These are phyloP conservation scores for Aplidium turbinatum DNA, from an alignment of 23 tunicate genomes.

Conservation along the genomic window DNA sequence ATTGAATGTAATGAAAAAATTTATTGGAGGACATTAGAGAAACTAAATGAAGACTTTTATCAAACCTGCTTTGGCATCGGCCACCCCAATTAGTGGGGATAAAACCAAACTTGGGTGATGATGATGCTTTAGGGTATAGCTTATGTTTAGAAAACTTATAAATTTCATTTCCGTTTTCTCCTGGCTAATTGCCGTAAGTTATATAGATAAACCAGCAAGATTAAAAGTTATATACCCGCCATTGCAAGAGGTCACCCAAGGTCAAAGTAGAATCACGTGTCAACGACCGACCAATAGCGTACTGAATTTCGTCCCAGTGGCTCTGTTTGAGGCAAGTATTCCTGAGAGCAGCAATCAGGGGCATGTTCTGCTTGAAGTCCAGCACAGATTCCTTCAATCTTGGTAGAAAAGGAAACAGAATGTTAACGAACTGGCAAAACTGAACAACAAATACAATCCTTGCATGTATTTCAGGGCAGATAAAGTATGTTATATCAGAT, in stretches of 20 bases:
- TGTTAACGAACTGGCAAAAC: too few species aligned
- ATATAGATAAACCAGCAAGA: neutral
- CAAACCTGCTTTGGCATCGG: too few species aligned
- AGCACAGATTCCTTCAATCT: constrained; percentile 74
- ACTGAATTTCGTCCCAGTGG: constrained; percentile 96
- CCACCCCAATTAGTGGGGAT: too few species aligned
- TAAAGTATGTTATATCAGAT: too few species aligned
- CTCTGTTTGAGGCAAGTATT: constrained; percentile 70
- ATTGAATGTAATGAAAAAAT: too few species aligned
- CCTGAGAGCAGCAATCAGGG: constrained; percentile 74
- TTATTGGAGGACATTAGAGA: too few species aligned
- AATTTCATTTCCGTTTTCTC: neutral
- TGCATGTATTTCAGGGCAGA: too few species aligned
- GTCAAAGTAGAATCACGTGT: constrained; percentile 76
- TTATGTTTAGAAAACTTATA: neutral
- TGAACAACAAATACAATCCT: too few species aligned
- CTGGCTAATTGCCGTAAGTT: neutral
- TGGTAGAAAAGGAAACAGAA: neutral
- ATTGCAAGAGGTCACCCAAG: constrained; percentile 71
- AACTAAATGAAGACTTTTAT: too few species aligned
- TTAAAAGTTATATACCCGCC: constrained; percentile 55
- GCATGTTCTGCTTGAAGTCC: constrained; percentile 87
- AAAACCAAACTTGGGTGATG: too few species aligned
- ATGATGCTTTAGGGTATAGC: too few species aligned
- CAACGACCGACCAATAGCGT: constrained; percentile 89